A percentile compares a stretch with the other conserved stretches of the same genome.
These are phyloP conservation scores for Rattus rattus DNA, from an alignment of 2,113 vertebrate genomes.

Conservation along the genomic window DNA sequence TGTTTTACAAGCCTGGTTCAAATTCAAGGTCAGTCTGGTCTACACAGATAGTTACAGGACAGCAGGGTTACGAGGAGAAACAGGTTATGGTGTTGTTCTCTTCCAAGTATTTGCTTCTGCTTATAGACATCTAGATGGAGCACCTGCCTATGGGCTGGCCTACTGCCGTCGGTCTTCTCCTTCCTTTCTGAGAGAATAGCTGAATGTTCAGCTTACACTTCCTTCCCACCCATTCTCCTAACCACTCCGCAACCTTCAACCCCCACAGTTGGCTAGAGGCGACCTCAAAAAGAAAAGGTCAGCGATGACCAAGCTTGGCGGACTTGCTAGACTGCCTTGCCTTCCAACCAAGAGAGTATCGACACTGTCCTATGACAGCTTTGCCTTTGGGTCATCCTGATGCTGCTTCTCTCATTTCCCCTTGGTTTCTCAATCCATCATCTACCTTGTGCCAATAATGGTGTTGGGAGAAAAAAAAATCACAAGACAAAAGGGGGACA, in stretches of 20 bases:
- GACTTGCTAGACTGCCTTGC: background rate
- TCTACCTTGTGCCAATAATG: background rate
- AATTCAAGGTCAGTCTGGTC: background rate
- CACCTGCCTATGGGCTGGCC: background rate
- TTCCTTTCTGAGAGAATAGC: background rate
- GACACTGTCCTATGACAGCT: background rate
- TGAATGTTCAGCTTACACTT: background rate
- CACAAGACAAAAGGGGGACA: background rate
- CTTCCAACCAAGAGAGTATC: background rate
- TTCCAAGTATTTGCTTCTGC: background rate
- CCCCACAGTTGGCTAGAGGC: background rate
- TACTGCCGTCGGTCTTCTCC: background rate
- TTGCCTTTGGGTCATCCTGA: background rate
- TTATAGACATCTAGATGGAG: background rate
- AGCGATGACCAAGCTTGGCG: background rate
- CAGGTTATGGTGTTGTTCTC: background rate
- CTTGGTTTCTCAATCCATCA: background rate
- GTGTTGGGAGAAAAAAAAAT: background rate
- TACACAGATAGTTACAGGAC: background rate
- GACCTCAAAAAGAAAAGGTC: background rate
- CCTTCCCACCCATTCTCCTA: constrained; percentile 45
- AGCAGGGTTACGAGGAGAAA: background rate
- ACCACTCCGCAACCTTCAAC: background rate
- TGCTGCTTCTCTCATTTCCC: background rate
- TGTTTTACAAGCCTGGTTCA: background rate